These are phyloP conservation scores for Naja naja DNA, from an alignment of 2,113 vertebrate genomes.

Conservation along the genomic window DNA sequence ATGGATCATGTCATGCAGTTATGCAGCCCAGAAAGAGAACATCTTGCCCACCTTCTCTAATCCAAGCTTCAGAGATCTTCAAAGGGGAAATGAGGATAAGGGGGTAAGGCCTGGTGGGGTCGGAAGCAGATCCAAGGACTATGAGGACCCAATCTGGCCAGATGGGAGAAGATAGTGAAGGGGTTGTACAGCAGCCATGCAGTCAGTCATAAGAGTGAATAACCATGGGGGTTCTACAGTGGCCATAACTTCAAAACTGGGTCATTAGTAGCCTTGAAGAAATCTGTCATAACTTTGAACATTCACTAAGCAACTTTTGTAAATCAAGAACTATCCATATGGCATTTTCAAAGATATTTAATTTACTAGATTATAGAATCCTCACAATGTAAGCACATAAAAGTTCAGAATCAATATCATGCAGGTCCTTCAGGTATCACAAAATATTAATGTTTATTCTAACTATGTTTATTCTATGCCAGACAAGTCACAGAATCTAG, in stretches of 20 bases:
- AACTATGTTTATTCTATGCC: not conserved
- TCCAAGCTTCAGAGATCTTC: not conserved
- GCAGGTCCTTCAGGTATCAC: not conserved
- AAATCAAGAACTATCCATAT: not conserved
- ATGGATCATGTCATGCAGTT: not conserved
- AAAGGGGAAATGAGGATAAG: not conserved
- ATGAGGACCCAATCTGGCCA: not conserved
- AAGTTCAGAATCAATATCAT: not conserved
- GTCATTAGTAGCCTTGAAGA: not conserved
- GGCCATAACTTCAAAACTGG: not conserved
- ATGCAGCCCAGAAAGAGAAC: not conserved
- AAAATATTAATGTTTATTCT: not conserved
- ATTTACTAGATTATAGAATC: not conserved
- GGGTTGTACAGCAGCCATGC: no score
- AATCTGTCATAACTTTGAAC: not conserved
- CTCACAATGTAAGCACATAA: not conserved
- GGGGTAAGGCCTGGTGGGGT: not conserved
- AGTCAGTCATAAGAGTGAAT: not conserved
- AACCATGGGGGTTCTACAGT: not conserved
- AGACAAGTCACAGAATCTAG: not conserved
- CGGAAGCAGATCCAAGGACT: not conserved
- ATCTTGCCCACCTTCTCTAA: not conserved
- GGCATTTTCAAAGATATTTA: not conserved
- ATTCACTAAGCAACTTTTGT: not conserved
- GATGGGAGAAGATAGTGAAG: not conserved